Evolutionary conservation across 2,113 vertebrate species (phyloP).

Genomic region (Cyanoliseus patagonus): DNA sequence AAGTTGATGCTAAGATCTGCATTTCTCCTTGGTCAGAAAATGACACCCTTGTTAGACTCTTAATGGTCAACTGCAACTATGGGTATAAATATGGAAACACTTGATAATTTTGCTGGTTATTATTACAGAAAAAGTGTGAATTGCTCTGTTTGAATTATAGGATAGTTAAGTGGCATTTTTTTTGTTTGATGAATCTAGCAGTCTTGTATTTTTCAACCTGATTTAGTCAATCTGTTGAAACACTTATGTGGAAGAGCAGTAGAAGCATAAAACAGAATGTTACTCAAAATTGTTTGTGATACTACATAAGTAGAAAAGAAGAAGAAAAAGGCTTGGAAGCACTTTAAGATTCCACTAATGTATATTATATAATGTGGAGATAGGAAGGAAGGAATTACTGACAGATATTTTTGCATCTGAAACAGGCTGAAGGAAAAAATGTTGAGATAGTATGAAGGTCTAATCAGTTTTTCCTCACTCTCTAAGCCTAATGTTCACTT

Average conservation of each 20-base stretch:
- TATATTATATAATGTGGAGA: neutral
- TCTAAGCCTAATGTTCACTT: neutral
- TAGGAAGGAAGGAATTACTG: neutral
- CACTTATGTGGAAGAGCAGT: neutral
- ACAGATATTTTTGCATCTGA: neutral
- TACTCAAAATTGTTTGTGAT: neutral
- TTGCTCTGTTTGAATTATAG: neutral
- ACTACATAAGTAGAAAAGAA: neutral
- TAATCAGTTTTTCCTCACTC: neutral
- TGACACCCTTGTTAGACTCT: neutral
- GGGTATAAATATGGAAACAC: neutral
- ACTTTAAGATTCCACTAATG: neutral
- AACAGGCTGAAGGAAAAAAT: neutral
- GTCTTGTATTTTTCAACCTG: neutral
- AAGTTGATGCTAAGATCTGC: neutral
- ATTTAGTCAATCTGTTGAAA: neutral
- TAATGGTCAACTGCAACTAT: neutral
- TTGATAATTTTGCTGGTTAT: neutral
- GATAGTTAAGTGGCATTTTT: neutral
- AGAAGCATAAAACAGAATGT: neutral
- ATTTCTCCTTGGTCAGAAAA: neutral
- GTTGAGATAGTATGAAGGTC: neutral
- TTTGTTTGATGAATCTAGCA: neutral
- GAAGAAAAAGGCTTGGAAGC: neutral
- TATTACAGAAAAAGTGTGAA: neutral